These are phyloP conservation scores for Kryphioiulus occultus DNA, from an alignment of 2,888 invertebrate species.

Conservation along the genomic window DNA sequence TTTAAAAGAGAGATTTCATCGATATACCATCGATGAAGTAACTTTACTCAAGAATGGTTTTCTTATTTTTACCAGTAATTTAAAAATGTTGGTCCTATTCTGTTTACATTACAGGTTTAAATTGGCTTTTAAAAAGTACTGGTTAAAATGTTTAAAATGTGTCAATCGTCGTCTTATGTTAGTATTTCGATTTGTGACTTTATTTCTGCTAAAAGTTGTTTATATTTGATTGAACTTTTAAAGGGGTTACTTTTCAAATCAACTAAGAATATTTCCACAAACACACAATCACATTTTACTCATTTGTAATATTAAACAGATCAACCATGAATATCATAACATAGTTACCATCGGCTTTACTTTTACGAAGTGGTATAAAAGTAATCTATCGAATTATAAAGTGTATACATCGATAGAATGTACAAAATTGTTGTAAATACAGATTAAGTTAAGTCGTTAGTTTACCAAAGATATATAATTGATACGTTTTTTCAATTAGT, in stretches of 20 bases:
- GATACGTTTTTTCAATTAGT: slow-evolving; percentile 33
- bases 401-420: not conserved
- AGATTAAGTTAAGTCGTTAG: slow-evolving; percentile 18
- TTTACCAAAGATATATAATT: slow-evolving; percentile 38
- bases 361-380: not conserved
- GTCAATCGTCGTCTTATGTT: not conserved
- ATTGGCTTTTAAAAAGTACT: no score
- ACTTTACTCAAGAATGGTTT: not conserved
- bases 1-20: not conserved
- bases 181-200: not conserved
- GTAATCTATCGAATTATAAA: not conserved
- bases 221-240: no score
- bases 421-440: slow-evolving; percentile 10
- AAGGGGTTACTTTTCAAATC: no score
- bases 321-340: not conserved
- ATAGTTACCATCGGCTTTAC: not conserved
- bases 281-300: not conserved
- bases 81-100: not conserved
- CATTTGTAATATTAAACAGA: not conserved
- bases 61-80: not conserved
- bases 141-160: not conserved
- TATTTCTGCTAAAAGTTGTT: not conserved
- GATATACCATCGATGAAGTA: not conserved
- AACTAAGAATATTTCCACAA: not conserved
- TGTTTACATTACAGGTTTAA: not conserved